Base-by-base conservation (phyloP, 2,113 vertebrate genomes). In the Plecturocebus donacophilus region DNA sequence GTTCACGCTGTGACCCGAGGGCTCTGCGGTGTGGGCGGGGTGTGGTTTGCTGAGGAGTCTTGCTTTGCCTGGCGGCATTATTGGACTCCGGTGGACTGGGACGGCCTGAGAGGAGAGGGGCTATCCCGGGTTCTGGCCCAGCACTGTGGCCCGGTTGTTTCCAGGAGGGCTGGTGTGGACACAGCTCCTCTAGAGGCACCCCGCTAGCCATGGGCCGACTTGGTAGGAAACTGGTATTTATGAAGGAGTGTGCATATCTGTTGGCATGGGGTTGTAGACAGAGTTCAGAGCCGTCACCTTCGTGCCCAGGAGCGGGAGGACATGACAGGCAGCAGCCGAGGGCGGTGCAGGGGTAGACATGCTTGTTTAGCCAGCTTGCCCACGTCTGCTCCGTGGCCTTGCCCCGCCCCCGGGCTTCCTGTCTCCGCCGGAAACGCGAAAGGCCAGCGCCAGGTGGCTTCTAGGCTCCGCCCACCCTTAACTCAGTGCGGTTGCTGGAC, bases 151-250 rank as follows among this genome's bases (percentile, higher is more conserved):
- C 9, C 3, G 10, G 21, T 14, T 54, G 35, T 38, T 20, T 38
- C 71, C 2, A n/a, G 66, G 47, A 8, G 47, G 17, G 23, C 49
- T 25, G 19, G 4, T 17, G 32, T 52, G 66, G 49, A 32, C 17
- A 30, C 38, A 20, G 9, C 16, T 71, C 27, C 47, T 71, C 47
- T 1, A 6, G 66, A 12, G 2, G 73, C 75, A 47, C 27, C 42
- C 42, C 0, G 1, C 27, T 32, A 27, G 25, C 27, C 7, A 32
- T 2, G 27, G 27, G 32, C 27, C 3, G 1, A 20, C 27, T 75
- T 47, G 45, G 75, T 77, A 5, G 42, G 75, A 47, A 77, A 47
- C 3, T 32, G 27, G 8, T 32, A 7, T 42, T 40, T 75, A 9
- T 42, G 40, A 11, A 75, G 8, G n/a, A 38, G 4, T 27, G 40